Conservation (phyloP, 2,888 invertebrate genomes). For the Linhomoeus sp. region DNA sequence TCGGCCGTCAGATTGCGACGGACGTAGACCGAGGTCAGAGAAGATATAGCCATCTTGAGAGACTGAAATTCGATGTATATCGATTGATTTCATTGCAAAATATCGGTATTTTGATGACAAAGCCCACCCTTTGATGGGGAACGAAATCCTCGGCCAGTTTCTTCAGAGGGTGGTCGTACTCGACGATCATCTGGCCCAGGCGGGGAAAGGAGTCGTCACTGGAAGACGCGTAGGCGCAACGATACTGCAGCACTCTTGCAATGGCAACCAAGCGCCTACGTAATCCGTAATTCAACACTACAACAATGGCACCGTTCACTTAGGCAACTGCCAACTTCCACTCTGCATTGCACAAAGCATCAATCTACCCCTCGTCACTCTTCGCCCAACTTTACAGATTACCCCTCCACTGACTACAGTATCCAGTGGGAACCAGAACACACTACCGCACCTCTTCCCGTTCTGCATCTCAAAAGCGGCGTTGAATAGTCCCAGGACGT, state of each 20-base stretch:
- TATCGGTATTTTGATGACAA: too few relatives aligned
- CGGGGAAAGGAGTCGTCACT: conserved; percentile 52
- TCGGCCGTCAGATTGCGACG: conserved; percentile 76
- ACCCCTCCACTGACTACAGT: too few relatives aligned
- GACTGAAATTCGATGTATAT: conserved; percentile 29
- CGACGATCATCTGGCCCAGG: conserved; percentile 86
- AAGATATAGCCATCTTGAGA: conserved; percentile 61
- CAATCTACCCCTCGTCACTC: too few relatives aligned
- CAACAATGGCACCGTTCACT: too few relatives aligned
- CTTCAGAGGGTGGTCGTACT: conserved; percentile 83
- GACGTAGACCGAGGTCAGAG: conserved; percentile 65
- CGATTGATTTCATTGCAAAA: too few relatives aligned
- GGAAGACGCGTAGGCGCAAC: conserved; percentile 6
- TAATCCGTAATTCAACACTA: not conserved
- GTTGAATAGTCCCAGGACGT: conserved; percentile 86
- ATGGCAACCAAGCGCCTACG: not conserved
- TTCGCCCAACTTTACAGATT: too few relatives aligned
- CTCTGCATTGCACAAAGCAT: too few relatives aligned
- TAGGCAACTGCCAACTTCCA: too few relatives aligned
- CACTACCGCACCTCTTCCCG: conserved; percentile 43
- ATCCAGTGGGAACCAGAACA: too few relatives aligned
- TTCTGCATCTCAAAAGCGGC: conserved; percentile 91
- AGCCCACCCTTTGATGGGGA: not conserved
- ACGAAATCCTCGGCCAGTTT: conserved; percentile 53
- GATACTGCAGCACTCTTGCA: not conserved